Evolutionary conservation across 1,140 invertebrate species (phyloP), one percentile per base, ranked within the genome.

Genomic region (Diorhabda carinulata): DNA sequence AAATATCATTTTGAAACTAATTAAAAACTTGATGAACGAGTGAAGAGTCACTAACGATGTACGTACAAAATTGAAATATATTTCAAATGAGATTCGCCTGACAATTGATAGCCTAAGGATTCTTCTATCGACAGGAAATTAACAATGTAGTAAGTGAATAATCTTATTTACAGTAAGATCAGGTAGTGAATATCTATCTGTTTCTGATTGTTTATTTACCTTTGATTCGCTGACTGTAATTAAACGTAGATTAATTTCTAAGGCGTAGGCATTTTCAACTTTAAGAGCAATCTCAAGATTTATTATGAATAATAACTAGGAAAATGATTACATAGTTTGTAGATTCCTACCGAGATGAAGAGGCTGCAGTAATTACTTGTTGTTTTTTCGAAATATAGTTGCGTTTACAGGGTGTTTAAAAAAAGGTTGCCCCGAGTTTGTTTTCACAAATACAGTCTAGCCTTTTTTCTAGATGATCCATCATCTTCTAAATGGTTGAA

Each of bases 141-240:
- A 62, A 43, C 8, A 8, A 25, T 25, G 57, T 62, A 9, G 61
- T 42, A 45, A 45, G 62, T 64, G 7, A 40, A 56, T 64, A 45
- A 45, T 44, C 62, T 64, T 64, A 45, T 64, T 10, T 10, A 5
- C 10, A 25, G n/a, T 3, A 40, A 61, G 8, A 64, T 64, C 62
- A 47, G 62, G 25, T 64, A 64, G 62, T 25, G 25, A 43, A 64
- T 10, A 10, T 47, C 62, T 64, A 64, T 43, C 62, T 43, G 62
- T 64, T 64, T 47, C 40, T 10, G 62, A 64, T 64, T 64, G 62
- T 64, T 45, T 64, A 64, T 64, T 64, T 43, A 64, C 62, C 10
- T 41, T 5, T 3, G 58, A 60, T 10, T 60, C 58, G 9, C 42
- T 41, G 42, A 60, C 58, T 60, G 58, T 60, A 60, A 60, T 60